Conservation (phyloP, 2,113 vertebrate genomes). For the Cyprinus carpio region DNA sequence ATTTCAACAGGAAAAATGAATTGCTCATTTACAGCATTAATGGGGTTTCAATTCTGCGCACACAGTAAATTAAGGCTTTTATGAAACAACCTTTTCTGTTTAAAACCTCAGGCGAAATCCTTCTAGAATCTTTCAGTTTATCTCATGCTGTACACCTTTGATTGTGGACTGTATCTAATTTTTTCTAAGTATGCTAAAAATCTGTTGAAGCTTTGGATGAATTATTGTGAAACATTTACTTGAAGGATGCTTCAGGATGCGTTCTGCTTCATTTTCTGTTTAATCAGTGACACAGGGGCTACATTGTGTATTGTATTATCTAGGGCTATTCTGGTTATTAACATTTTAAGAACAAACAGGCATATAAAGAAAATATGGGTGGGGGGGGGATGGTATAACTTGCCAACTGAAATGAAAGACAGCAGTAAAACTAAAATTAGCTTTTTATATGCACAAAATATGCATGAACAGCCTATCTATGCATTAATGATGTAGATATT, state of each 20-base stretch:
- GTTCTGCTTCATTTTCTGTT: slow-evolving; percentile 24
- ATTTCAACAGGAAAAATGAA: not conserved
- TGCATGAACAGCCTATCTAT: not conserved
- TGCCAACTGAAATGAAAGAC: not conserved
- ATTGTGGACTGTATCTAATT: slow-evolving; percentile 28
- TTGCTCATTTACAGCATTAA: not conserved
- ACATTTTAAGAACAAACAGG: not conserved
- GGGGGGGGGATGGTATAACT: not conserved
- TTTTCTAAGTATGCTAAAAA: slow-evolving; percentile 31
- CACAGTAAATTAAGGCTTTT: not conserved
- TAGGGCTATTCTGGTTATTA: not conserved
- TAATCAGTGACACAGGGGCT: slow-evolving; percentile 10
- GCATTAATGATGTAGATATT: not conserved
- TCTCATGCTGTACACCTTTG: not conserved
- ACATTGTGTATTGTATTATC: slow-evolving; percentile 14
- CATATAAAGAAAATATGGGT: not conserved
- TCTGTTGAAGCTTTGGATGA: slow-evolving; percentile 17
- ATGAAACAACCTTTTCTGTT: not conserved
- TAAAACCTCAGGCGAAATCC: slow-evolving; percentile 6
- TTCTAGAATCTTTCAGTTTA: not conserved
- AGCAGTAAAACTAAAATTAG: not conserved
- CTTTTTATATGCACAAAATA: slow-evolving; percentile 8
- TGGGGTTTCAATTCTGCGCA: not conserved
- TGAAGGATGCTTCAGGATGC: slow-evolving; percentile 37
- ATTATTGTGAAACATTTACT: slow-evolving; percentile 39